These are phyloP conservation scores for Beroe ovata DNA, from an alignment of 37 sponge, comb jelly and placozoan species.

Conservation along the genomic window DNA sequence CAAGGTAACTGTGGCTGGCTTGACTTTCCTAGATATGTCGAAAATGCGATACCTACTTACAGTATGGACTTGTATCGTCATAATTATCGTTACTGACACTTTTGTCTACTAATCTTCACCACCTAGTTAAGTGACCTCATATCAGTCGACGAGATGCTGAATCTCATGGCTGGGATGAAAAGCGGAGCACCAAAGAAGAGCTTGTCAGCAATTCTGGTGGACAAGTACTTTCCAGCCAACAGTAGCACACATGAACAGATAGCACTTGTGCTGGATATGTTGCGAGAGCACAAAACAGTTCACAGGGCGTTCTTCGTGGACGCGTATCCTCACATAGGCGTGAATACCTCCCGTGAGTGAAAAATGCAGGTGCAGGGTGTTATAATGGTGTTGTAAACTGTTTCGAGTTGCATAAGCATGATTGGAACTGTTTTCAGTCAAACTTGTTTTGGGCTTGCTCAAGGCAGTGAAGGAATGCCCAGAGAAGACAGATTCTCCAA, in stretches of 20 bases:
- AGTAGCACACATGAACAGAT: not conserved
- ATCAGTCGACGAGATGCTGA: not conserved
- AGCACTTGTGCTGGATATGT: not conserved
- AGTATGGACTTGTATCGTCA: not conserved
- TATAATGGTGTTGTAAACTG: too few species aligned
- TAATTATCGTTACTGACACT: not conserved
- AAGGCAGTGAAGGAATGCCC: not conserved
- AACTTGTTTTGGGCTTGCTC: not conserved
- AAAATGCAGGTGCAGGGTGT: too few species aligned
- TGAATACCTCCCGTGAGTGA: not conserved
- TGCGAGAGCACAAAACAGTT: not conserved
- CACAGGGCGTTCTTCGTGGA: not conserved
- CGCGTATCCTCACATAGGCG: not conserved
- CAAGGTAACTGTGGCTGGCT: not conserved
- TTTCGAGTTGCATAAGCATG: too few species aligned
- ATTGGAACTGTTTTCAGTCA: too few species aligned
- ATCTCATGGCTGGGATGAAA: not conserved
- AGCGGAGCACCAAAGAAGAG: not conserved
- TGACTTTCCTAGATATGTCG: not conserved
- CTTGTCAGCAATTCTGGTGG: not conserved
- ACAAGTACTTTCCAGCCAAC: not conserved
- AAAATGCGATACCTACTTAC: not conserved
- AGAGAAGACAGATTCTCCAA: not conserved
- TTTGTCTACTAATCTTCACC: not conserved
- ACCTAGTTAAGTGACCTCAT: too few species aligned